A percentile compares a stretch with the other conserved stretches of the same genome.
Evolutionary conservation across 2,797 vertebrate genomes (phyloP).

Genomic region (Labroides dimidiatus): DNA sequence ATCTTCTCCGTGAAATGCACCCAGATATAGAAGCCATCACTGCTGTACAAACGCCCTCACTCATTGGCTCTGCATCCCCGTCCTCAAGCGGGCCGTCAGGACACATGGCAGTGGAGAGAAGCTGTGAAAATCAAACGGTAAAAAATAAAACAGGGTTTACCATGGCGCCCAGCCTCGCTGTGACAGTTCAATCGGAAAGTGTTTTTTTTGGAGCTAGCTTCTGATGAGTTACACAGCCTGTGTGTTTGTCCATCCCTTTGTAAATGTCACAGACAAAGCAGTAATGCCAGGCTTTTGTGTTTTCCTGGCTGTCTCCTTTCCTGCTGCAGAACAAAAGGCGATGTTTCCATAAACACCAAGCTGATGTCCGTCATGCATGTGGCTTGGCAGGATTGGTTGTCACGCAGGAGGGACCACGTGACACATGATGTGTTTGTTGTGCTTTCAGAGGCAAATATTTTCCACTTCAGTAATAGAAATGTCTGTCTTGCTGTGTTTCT

Average conservation of each 20-base stretch:
- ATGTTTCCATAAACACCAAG: slow-evolving; percentile 60
- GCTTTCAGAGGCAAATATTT: slow-evolving; percentile 17
- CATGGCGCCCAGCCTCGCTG: slow-evolving; percentile 30
- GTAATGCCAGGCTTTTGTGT: slow-evolving; percentile 68
- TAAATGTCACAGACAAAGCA: slow-evolving; percentile 64
- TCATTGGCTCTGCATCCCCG: slow-evolving; percentile 9
- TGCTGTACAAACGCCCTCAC: background rate
- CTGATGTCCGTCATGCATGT: slow-evolving; percentile 38
- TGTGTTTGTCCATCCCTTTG: slow-evolving; percentile 56
- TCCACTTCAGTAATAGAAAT: background rate
- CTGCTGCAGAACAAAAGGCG: slow-evolving; percentile 58
- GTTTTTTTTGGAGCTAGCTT: slow-evolving; percentile 48
- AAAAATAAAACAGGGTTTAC: slow-evolving; percentile 41
- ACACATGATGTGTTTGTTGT: background rate
- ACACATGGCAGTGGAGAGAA: slow-evolving; percentile 36
- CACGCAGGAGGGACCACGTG: slow-evolving; percentile 12
- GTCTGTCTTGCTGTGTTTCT: background rate
- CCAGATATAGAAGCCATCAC: slow-evolving; percentile 21
- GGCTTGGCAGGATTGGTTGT: slow-evolving; percentile 31
- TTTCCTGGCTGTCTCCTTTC: slow-evolving; percentile 37
- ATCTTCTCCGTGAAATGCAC: slow-evolving; percentile 29
- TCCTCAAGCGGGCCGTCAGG: slow-evolving; percentile 4
- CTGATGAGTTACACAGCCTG: slow-evolving; percentile 47
- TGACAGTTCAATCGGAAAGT: slow-evolving; percentile 52
- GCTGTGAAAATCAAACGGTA: slow-evolving; percentile 39